These are phyloP conservation scores for Hermatobates lingyangjiaoensis DNA, from an alignment of 1,140 invertebrate species.

Conservation along the genomic window DNA sequence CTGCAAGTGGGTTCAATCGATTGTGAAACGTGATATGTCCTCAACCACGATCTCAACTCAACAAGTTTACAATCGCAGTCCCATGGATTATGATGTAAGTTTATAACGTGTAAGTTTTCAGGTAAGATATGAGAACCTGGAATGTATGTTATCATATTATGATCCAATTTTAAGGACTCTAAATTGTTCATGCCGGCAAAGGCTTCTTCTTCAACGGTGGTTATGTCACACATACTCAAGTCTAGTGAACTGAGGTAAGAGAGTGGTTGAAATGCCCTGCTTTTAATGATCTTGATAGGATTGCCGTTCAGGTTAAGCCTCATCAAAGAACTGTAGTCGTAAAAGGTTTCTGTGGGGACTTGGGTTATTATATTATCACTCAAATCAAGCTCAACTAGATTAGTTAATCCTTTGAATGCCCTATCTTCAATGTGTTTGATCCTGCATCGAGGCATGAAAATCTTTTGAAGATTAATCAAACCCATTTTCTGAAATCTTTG, in stretches of 20 bases:
- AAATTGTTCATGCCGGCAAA: constrained; percentile 62
- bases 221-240: constrained; percentile 57
- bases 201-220: constrained; percentile 52
- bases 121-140: constrained; percentile 47
- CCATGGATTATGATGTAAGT: constrained; percentile 75
- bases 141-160: constrained; percentile 54
- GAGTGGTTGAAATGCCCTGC: constrained; percentile 54
- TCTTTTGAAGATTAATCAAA: constrained; percentile 68
- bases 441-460: constrained; percentile 56
- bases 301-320: constrained; percentile 60
- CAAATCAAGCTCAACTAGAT: constrained; percentile 73
- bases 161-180: constrained; percentile 65
- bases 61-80: constrained; percentile 64
- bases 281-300: constrained; percentile 48
- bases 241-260: constrained; percentile 59
- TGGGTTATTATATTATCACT: constrained; percentile 56
- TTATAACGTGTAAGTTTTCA: constrained; percentile 49
- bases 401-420: constrained; percentile 64
- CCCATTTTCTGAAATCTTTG: constrained; percentile 58
- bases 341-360: constrained; percentile 56
- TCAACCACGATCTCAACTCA: constrained; percentile 56
- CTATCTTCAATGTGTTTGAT: constrained; percentile 53
- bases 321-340: constrained; percentile 59
- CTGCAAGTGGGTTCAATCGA: constrained; percentile 51
- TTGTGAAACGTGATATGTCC: constrained; percentile 47